phyloP scores from a whole-genome alignment of 2,888 invertebrate species.

The Tiliacea citrago region DNA sequence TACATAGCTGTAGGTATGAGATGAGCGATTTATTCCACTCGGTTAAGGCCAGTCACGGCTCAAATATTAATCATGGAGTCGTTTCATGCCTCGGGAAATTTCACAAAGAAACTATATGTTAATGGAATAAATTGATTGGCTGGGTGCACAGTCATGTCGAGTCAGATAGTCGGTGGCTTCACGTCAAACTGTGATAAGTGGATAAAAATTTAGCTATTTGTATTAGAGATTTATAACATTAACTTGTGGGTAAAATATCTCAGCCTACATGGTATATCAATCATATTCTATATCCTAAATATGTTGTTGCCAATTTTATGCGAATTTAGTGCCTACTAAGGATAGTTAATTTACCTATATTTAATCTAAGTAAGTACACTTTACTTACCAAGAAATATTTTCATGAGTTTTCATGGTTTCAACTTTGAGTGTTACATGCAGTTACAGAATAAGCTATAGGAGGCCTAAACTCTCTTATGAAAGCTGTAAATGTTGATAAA shows the following conservation, averaged over 20 bases:
- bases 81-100: constrained; percentile 78
- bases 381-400: not conserved
- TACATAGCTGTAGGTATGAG: constrained; percentile 57
- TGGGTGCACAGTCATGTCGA: constrained; percentile 73
- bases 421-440: not conserved
- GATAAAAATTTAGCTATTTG: constrained; percentile 48
- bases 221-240: constrained; percentile 10
- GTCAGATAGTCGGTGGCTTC: constrained; percentile 64
- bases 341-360: not conserved
- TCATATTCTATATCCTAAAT: not conserved
- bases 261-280: not conserved
- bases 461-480: not conserved
- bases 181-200: constrained; percentile 39
- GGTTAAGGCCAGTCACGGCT: constrained; percentile 82
- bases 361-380: not conserved
- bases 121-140: constrained; percentile 83
- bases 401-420: not conserved
- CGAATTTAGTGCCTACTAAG: not conserved
- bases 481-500: not conserved
- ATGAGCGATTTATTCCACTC: constrained; percentile 76
- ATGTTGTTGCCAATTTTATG: not conserved
- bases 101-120: constrained; percentile 84
- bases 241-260: constrained; percentile 6
- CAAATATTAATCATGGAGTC: constrained; percentile 84
- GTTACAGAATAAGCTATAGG: not conserved